Conservation (phyloP, 2,113 vertebrate genomes). For the Dipodomys merriami region DNA sequence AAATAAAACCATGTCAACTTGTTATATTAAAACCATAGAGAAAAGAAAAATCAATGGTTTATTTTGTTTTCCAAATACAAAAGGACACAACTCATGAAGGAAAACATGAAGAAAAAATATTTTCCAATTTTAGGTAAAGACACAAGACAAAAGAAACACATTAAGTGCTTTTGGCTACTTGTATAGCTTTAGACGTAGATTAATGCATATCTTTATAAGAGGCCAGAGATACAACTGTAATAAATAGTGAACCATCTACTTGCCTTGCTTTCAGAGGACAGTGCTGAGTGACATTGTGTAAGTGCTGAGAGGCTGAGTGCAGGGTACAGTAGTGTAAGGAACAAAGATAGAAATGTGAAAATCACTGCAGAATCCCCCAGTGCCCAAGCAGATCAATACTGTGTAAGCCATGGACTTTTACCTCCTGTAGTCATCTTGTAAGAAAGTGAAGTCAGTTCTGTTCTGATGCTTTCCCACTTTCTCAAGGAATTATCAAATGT, state of each 20-base stretch:
- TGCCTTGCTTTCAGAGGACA: slow-evolving; percentile 68
- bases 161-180: slow-evolving; percentile 21
- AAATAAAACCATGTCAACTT: slow-evolving; percentile 81
- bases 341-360: slow-evolving; percentile 83
- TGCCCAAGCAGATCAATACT: slow-evolving; percentile 83
- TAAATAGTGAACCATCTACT: slow-evolving; percentile 17
- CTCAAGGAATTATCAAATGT: slow-evolving; percentile 41
- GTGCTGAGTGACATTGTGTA: slow-evolving; percentile 57
- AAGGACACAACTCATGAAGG: slow-evolving; percentile 67
- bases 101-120: slow-evolving; percentile 77
- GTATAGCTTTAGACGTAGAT: not conserved
- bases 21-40: slow-evolving; percentile 75
- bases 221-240: slow-evolving; percentile 48
- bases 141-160: slow-evolving; percentile 73
- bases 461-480: slow-evolving; percentile 74
- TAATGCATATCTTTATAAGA: slow-evolving; percentile 10
- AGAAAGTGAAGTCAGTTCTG: slow-evolving; percentile 70
- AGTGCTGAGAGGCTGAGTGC: slow-evolving; percentile 14
- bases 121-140: slow-evolving; percentile 76
- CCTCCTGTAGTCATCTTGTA: slow-evolving; percentile 71
- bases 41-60: slow-evolving; percentile 77
- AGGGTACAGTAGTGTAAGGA: slow-evolving; percentile 78
- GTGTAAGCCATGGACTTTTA: slow-evolving; percentile 75
- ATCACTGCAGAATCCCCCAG: slow-evolving; percentile 77
- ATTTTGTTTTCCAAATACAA: slow-evolving; percentile 76